A percentile compares a stretch with the other conserved stretches of the same genome.
Evolutionary conservation across 2,888 invertebrate species (phyloP).

Genomic region (Papilio protenor): DNA sequence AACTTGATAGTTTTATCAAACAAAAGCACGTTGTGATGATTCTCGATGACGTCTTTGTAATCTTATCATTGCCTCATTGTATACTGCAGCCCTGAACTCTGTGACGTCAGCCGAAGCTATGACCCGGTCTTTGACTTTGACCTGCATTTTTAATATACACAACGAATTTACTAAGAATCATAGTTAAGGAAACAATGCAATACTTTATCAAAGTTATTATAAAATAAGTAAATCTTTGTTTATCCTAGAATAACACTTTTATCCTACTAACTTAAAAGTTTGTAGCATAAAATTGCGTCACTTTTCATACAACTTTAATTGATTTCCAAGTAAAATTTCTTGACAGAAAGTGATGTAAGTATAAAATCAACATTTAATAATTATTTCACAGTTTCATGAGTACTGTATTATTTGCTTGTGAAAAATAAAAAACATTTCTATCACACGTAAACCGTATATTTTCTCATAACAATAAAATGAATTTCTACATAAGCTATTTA

Average conservation of each 20-base stretch:
- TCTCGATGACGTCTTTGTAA: slow-evolving; percentile 13
- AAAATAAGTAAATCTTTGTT: not conserved
- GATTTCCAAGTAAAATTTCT: not conserved
- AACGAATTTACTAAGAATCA: not conserved
- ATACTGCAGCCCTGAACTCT: slow-evolving; percentile 1
- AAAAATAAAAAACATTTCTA: not conserved
- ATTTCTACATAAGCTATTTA: too few relatives aligned
- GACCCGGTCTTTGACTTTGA: slow-evolving; percentile 14
- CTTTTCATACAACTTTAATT: not conserved
- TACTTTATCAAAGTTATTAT: not conserved
- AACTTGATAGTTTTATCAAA: not conserved
- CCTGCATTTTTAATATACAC: not conserved
- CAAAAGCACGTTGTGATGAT: not conserved
- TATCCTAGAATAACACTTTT: too few relatives aligned
- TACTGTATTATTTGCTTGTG: not conserved
- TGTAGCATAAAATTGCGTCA: not conserved
- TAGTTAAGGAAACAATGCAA: not conserved
- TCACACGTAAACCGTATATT: not conserved
- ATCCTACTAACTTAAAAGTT: too few relatives aligned
- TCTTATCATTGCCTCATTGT: slow-evolving; percentile 9
- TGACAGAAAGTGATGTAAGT: not conserved
- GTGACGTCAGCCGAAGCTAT: not conserved
- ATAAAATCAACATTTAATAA: too few relatives aligned
- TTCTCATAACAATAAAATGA: too few relatives aligned
- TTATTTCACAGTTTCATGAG: too few relatives aligned